Evolutionary conservation across 2,797 vertebrate genomes (phyloP).

Genomic region (Naso thynnoides): DNA sequence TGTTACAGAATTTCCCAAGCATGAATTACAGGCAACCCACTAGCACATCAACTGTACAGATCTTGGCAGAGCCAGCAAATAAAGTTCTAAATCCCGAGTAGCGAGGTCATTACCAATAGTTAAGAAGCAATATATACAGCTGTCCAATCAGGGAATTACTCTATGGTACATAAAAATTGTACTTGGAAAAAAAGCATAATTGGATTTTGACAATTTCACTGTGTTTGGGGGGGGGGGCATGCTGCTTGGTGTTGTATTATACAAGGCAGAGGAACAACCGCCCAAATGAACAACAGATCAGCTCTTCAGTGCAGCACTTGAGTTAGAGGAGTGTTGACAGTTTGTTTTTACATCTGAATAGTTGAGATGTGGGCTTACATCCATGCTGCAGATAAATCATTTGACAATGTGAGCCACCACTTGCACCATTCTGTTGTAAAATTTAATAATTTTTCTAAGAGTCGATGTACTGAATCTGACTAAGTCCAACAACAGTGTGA

Average conservation of each 20-base stretch:
- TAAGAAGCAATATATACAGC: slow-evolving; percentile 86
- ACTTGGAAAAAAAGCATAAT: slow-evolving; percentile 38
- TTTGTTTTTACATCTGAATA: slow-evolving; percentile 34
- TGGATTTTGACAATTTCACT: slow-evolving; percentile 50
- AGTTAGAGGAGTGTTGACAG: slow-evolving; percentile 36
- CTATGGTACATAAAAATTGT: slow-evolving; percentile 75
- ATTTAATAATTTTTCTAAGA: slow-evolving; percentile 51
- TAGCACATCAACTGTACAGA: slow-evolving; percentile 82
- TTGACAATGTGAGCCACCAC: slow-evolving; percentile 11
- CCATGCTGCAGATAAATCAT: slow-evolving; percentile 49
- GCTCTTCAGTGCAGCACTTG: slow-evolving; percentile 59
- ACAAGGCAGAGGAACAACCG: slow-evolving; percentile 63
- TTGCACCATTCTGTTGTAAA: slow-evolving; percentile 36
- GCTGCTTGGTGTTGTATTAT: slow-evolving; percentile 67
- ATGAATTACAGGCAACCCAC: slow-evolving; percentile 84
- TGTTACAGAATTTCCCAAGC: slow-evolving; percentile 83
- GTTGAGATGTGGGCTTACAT: slow-evolving; percentile 20
- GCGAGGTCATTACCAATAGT: slow-evolving; percentile 75
- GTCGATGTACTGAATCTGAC: slow-evolving; percentile 55
- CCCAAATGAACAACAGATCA: slow-evolving; percentile 44
- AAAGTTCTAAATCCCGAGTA: slow-evolving; percentile 70
- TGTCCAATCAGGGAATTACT: slow-evolving; percentile 70
- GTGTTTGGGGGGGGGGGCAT: slow-evolving; percentile 45
- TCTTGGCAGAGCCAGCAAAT: slow-evolving; percentile 75
- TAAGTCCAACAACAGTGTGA: slow-evolving; percentile 61